These are phyloP conservation scores for Acleris holmiana DNA, from an alignment of 2,888 invertebrate species.

Conservation along the genomic window DNA sequence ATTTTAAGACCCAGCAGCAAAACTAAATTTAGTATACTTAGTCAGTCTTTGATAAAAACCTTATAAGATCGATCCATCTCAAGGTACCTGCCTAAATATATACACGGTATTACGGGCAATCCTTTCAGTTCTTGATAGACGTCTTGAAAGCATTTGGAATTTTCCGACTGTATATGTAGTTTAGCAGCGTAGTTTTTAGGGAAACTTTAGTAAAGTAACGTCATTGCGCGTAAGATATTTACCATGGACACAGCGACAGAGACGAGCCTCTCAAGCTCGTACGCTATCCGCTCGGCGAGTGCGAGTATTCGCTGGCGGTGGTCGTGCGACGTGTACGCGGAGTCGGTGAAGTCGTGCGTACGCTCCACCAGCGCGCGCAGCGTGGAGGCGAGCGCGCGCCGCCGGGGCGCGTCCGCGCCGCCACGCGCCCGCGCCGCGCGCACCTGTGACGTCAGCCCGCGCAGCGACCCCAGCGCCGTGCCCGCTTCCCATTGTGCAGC, in stretches of 20 bases:
- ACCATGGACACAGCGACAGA: slow-evolving; percentile 93
- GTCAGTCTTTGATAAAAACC: no score
- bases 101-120: no score
- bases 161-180: no score
- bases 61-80: no score
- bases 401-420: slow-evolving; percentile 87
- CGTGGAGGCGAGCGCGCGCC: slow-evolving; percentile 93
- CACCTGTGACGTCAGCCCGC: slow-evolving; percentile 93
- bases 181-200: background rate
- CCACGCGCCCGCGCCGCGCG: slow-evolving; percentile 89
- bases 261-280: slow-evolving; percentile 95
- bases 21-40: no score
- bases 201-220: background rate
- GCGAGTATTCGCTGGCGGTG: slow-evolving; percentile 97
- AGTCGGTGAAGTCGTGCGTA: slow-evolving; percentile 99
- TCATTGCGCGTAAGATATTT: slow-evolving; percentile 50
- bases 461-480: slow-evolving; percentile 92
- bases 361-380: slow-evolving; percentile 96
- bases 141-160: no score
- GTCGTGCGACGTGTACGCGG: slow-evolving; percentile 98
- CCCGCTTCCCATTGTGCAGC: slow-evolving; percentile 83
- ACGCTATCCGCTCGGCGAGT: slow-evolving; percentile 93
- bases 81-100: no score
- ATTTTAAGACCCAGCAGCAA: no score
- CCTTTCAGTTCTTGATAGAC: no score